Evolutionary conservation across 2,888 invertebrate species (phyloP).

Genomic region (Caenorhabditis sp.): DNA sequence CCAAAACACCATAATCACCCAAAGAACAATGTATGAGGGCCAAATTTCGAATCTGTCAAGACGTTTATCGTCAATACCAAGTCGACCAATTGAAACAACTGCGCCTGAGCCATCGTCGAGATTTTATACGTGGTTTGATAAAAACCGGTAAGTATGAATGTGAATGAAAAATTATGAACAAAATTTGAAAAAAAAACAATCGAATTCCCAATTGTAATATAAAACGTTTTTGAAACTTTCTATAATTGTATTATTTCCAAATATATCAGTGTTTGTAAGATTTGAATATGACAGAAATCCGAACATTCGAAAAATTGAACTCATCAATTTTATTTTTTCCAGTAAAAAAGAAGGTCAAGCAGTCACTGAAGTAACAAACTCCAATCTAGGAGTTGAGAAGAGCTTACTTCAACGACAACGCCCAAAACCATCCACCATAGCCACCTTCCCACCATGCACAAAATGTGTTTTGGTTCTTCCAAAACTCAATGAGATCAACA

Average conservation of each 20-base stretch:
- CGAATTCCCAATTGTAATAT: no score
- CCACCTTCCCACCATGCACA: conserved; percentile 5
- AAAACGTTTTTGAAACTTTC: no score
- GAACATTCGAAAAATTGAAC: conserved; percentile 10
- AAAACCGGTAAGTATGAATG: conserved; percentile 37
- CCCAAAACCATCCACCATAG: background rate
- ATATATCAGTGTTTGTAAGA: no score
- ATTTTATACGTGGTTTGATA: conserved; percentile 47
- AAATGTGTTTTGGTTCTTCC: conserved; percentile 22
- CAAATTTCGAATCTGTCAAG: conserved; percentile 35
- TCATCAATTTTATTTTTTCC: background rate
- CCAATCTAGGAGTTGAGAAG: conserved; percentile 34
- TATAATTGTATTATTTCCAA: no score
- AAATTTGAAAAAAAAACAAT: no score
- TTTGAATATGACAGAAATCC: background rate
- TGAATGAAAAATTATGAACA: background rate
- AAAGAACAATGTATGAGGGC: conserved; percentile 55
- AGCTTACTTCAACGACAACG: conserved; percentile 12
- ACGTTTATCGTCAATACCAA: conserved; percentile 10
- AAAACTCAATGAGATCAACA: conserved; percentile 28
- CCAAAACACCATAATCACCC: conserved; percentile 47
- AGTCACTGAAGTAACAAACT: background rate
- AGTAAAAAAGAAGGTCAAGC: conserved; percentile 1
- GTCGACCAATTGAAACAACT: conserved; percentile 21
- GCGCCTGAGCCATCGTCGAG: conserved; percentile 12